Evolutionary conservation across 2,888 invertebrate species (phyloP).

Genomic region (Ectobius pallidus): DNA sequence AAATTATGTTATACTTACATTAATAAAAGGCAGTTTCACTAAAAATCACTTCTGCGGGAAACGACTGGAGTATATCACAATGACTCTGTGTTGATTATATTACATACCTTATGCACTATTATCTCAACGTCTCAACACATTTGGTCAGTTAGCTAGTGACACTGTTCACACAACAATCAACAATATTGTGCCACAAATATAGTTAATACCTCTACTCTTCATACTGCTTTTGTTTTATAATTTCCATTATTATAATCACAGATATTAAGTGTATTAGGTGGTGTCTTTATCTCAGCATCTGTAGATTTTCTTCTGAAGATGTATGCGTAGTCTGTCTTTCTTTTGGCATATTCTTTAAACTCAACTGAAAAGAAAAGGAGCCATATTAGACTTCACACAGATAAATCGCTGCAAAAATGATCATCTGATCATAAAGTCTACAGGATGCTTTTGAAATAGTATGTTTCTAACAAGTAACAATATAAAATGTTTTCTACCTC

Average conservation of each 20-base stretch:
- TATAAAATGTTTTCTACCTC: background rate
- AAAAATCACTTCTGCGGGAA: no score
- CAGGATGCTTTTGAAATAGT: background rate
- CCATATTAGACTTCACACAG: background rate
- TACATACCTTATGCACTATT: no score
- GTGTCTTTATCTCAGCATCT: conserved; percentile 9
- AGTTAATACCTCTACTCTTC: background rate
- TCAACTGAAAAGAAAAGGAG: background rate
- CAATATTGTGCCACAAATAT: no score
- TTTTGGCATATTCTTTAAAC: background rate
- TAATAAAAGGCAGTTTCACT: no score
- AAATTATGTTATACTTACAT: no score
- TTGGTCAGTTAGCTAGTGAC: no score
- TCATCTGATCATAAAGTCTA: background rate
- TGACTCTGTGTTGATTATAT: no score
- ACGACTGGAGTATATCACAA: no score
- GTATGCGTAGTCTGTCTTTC: conserved; percentile 7
- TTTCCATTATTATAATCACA: conserved; percentile 12
- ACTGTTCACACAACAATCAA: no score
- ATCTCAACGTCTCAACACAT: no score
- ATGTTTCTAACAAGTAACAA: background rate
- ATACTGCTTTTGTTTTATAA: conserved; percentile 8
- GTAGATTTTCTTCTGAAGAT: background rate
- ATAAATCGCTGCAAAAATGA: background rate
- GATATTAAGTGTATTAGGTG: background rate